Base-by-base conservation (phyloP, 2,797 vertebrate species). In the Rhynchonycteris naso region DNA sequence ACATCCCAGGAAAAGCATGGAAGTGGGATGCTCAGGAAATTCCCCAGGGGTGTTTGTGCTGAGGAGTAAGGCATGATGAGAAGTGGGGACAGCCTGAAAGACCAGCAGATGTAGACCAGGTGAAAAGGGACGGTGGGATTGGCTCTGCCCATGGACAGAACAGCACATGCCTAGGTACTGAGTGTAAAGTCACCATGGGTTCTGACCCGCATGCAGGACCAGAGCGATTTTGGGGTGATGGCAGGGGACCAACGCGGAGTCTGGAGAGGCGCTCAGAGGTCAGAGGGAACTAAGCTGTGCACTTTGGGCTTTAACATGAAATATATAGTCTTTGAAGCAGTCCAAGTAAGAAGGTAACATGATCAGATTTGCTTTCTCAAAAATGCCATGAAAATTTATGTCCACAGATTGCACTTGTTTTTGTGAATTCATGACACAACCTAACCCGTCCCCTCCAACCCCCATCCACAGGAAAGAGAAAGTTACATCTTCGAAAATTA, bases 341-440 rank as follows among this genome's bases (percentile, higher is more conserved):
- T 82, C 35, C n/a, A 65, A 71, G 68, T 35, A 33, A 35, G 38
- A 83, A 12, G 22, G 65, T 78, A 69, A 80, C 82, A 24, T 6
- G 38, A 68, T 75, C 56, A 91, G 72, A 93, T 93, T 35, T 47
- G 21, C 65, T 81, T 63, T 80, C 43, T 87, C 35, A 15, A 83
- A 93, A 75, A 26, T 76, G 54, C 47, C 52, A 10, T 21, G 78
- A 85, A 47, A 94, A 59, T 88, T 54, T 71, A 43, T n/a, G 24
- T 69, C 72, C 59, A 18, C 2, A 19, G 33, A 75, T 85, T 72
- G 30, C 2, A 82, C 74, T 78, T 93, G 82, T 76, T 79, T 90
- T 68, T 81, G 72, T 35, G 24, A 88, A 79, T 24, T 61, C 43
- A 61, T 11, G 63, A 66, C 52, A n/a, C 24, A 26, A 43, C 24